Percentiles rank a stretch among this genome's conserved stretches.
Evolutionary conservation across 2,797 vertebrate genomes (phyloP).

Genomic region (Cyprinella venusta): DNA sequence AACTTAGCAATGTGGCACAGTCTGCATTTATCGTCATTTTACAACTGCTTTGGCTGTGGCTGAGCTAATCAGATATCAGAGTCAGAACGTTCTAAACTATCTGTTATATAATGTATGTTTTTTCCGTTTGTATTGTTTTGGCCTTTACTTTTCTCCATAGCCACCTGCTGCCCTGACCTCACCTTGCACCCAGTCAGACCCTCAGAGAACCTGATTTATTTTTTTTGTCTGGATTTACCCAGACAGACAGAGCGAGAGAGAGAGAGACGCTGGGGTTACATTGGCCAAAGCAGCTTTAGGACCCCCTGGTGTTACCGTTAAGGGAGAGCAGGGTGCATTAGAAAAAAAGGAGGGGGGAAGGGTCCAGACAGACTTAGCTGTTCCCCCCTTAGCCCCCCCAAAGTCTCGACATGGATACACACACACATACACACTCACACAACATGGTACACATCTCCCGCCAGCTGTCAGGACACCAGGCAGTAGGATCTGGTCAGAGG

Average conservation of each 20-base stretch:
- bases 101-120: neutral
- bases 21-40: neutral
- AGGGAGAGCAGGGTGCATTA: constrained; percentile 46
- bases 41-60: neutral
- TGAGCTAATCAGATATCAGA: neutral
- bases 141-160: constrained; percentile 11
- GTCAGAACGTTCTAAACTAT: neutral
- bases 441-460: constrained; percentile 14
- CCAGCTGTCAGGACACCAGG: constrained; percentile 46
- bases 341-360: constrained; percentile 47
- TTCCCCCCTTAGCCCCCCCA: constrained; percentile 35
- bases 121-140: neutral
- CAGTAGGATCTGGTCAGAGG: constrained; percentile 49
- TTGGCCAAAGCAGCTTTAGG: constrained; percentile 54
- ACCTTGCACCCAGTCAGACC: constrained; percentile 6
- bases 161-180: constrained; percentile 19
- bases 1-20: neutral
- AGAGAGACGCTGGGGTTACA: constrained; percentile 29
- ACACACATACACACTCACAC: constrained; percentile 8
- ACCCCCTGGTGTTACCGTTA: constrained; percentile 50
- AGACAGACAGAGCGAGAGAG: constrained; percentile 31
- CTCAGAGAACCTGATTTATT: neutral
- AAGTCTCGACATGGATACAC: constrained; percentile 41
- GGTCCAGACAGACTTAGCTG: constrained; percentile 60
- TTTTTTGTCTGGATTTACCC: neutral